Evolutionary conservation across 2,113 vertebrate genomes (phyloP).

Genomic region (Nothobranchius kuhntae): DNA sequence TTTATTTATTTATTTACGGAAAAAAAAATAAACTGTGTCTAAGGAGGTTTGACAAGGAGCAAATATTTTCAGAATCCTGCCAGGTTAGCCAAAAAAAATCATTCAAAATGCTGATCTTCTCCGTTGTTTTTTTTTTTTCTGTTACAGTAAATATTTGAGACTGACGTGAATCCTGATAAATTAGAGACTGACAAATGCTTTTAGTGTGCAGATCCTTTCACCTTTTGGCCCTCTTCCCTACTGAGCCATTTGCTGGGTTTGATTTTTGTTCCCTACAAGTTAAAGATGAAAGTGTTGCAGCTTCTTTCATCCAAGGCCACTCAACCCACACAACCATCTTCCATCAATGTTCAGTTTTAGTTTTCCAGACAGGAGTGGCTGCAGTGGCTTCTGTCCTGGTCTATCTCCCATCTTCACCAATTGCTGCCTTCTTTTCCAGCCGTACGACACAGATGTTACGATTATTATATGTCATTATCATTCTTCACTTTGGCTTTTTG

Average conservation of each 20-base stretch:
- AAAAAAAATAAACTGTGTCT: slow-evolving; percentile 4
- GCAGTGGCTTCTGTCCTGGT: slow-evolving; percentile 31
- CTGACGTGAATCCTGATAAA: not conserved
- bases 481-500: slow-evolving; percentile 45
- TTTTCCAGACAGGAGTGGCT: slow-evolving; percentile 36
- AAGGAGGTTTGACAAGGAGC: slow-evolving; percentile 11
- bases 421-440: slow-evolving; percentile 50
- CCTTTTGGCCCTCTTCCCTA: slow-evolving; percentile 21
- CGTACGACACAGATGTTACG: slow-evolving; percentile 42
- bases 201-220: slow-evolving; percentile 27
- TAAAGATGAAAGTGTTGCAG: slow-evolving; percentile 60
- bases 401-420: slow-evolving; percentile 42
- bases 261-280: slow-evolving; percentile 12
- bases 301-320: slow-evolving; percentile 58
- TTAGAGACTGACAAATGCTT: slow-evolving; percentile 8
- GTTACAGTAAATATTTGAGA: not conserved
- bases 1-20: not conserved
- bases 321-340: slow-evolving; percentile 39
- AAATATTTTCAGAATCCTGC: slow-evolving; percentile 10
- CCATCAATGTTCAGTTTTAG: slow-evolving; percentile 40
- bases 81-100: slow-evolving; percentile 25
- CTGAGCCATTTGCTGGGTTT: slow-evolving; percentile 31
- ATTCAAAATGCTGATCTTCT: slow-evolving; percentile 25
- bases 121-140: slow-evolving; percentile 2
- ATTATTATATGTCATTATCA: slow-evolving; percentile 55